Evolutionary conservation across 2,888 invertebrate species (phyloP).

Genomic region (Orthonychiurus folsomi): DNA sequence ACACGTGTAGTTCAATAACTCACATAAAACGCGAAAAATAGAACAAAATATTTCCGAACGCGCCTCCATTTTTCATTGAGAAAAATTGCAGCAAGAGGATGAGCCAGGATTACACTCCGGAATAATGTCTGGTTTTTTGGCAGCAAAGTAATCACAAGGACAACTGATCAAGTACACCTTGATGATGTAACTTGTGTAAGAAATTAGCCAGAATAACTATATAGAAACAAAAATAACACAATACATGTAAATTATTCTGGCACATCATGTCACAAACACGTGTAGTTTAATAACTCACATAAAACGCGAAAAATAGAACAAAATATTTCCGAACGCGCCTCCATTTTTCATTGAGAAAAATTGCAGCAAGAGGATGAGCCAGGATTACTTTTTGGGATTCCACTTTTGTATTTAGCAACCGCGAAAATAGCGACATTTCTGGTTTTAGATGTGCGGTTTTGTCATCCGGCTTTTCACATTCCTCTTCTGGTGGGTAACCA

Average conservation of each 20-base stretch:
- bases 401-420: slow-evolving; percentile 15
- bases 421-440: slow-evolving; percentile 16
- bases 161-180: slow-evolving; percentile 32
- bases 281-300: slow-evolving; percentile 30
- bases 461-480: no score
- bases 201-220: slow-evolving; percentile 34
- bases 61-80: slow-evolving; percentile 35
- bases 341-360: slow-evolving; percentile 37
- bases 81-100: slow-evolving; percentile 34
- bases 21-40: slow-evolving; percentile 30
- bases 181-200: slow-evolving; percentile 34
- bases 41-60: slow-evolving; percentile 30
- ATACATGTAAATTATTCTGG: neutral
- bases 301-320: slow-evolving; percentile 25
- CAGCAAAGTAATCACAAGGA: slow-evolving; percentile 22
- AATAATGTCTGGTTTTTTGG: no score
- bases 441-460: no score
- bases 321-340: slow-evolving; percentile 31
- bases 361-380: slow-evolving; percentile 30
- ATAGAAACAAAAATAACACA: slow-evolving; percentile 7
- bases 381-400: slow-evolving; percentile 22
- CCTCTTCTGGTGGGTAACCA: no score
- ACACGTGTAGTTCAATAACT: no score
- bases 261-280: neutral
- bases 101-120: slow-evolving; percentile 24